Percentiles rank a stretch among this genome's conserved stretches.
phyloP scores from a whole-genome alignment of 37 sponge, comb jelly and placozoan genomes.

The Cliona cf. orientalis region DNA sequence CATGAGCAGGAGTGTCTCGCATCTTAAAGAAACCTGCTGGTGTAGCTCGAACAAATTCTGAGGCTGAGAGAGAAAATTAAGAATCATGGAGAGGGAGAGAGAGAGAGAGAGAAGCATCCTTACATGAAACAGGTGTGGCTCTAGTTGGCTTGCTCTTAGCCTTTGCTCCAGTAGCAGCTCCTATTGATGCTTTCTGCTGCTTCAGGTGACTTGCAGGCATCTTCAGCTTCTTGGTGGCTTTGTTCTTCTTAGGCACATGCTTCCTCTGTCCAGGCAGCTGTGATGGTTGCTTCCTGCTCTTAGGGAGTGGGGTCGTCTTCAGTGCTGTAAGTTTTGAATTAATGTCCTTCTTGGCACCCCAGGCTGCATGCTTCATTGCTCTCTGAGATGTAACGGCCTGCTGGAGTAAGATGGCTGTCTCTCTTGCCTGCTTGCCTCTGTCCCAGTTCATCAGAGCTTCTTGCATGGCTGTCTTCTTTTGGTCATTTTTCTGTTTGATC shows the following conservation, averaged over 20 bases:
- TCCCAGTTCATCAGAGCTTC: constrained; percentile 76
- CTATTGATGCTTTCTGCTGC: no score
- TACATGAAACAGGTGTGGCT: no score
- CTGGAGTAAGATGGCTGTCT: constrained; percentile 53
- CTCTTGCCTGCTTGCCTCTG: constrained; percentile 54
- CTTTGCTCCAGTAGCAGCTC: no score
- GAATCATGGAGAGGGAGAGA: no score
- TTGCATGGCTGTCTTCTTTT: constrained; percentile 69
- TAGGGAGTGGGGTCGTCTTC: constrained; percentile 13
- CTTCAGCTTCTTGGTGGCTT: no score
- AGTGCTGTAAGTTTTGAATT: constrained; percentile 35
- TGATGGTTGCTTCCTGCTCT: background rate
- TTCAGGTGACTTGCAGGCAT: no score
- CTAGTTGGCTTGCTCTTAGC: no score
- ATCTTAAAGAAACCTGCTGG: constrained; percentile 38
- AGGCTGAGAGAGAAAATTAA: background rate
- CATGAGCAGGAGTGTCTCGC: background rate
- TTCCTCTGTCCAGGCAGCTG: background rate
- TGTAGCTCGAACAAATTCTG: constrained; percentile 18
- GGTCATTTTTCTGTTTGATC: constrained; percentile 72
- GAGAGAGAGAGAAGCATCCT: no score
- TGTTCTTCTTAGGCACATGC: background rate
- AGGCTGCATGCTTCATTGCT: constrained; percentile 74
- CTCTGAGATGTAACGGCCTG: constrained; percentile 62
- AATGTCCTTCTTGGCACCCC: constrained; percentile 70